These are phyloP conservation scores for Coronaproctus castanopsis DNA, from an alignment of 2,888 invertebrate species.

Conservation along the genomic window DNA sequence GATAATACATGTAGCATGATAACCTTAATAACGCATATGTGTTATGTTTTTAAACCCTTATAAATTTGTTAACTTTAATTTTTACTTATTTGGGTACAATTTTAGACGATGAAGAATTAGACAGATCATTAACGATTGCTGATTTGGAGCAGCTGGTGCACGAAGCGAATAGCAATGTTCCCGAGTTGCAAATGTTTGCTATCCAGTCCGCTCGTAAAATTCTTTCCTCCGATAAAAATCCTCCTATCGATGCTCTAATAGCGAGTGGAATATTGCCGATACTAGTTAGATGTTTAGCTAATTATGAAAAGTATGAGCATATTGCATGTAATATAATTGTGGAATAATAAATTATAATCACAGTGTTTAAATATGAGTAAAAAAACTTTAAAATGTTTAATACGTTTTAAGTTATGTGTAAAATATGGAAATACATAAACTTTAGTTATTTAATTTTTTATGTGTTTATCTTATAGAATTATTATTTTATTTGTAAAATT, in stretches of 20 bases:
- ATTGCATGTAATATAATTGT: background rate
- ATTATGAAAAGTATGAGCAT: constrained; percentile 43
- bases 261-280: constrained; percentile 85
- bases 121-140: constrained; percentile 33
- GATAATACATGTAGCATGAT: too few species aligned
- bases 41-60: too few species aligned
- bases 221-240: constrained; percentile 91
- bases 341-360: background rate
- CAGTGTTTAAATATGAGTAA: background rate
- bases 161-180: constrained; percentile 63
- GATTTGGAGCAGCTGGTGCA: constrained; percentile 59
- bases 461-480: too few species aligned
- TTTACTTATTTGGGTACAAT: too few species aligned
- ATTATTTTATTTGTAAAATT: too few species aligned
- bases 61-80: too few species aligned
- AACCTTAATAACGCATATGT: too few species aligned
- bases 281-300: constrained; percentile 69
- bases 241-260: constrained; percentile 92
- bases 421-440: background rate
- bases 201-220: constrained; percentile 90
- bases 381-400: background rate
- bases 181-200: constrained; percentile 64
- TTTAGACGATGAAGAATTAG: constrained; percentile 21
- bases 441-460: background rate
- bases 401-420: background rate